Conservation (phyloP, 2,797 vertebrate species). For the Paguma larvata region DNA sequence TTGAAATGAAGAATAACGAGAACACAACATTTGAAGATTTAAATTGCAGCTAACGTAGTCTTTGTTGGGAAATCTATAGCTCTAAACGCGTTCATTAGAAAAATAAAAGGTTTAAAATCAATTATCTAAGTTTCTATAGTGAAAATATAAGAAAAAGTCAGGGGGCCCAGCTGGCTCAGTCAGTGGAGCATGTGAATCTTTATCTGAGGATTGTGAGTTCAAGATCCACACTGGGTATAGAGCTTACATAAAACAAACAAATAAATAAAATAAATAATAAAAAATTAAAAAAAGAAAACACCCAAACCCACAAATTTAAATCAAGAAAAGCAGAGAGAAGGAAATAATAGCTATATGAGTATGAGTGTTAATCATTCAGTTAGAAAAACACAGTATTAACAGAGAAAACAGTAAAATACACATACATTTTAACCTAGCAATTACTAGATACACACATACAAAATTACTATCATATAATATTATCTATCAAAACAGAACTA, state of each 20-base stretch:
- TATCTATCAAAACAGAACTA: neutral
- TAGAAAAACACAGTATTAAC: neutral
- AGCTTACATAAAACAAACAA: neutral
- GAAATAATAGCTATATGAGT: neutral
- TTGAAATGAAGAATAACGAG: conserved; percentile 36
- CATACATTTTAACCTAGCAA: neutral
- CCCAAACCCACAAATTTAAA: neutral
- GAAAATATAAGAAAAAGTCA: neutral
- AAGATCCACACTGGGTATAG: neutral
- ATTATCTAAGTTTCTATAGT: neutral
- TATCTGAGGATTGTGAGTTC: neutral
- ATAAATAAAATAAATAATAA: neutral
- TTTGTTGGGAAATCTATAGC: conserved; percentile 8
- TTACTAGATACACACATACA: neutral
- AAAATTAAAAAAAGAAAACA: neutral
- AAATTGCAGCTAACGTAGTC: neutral
- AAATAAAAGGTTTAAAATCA: neutral
- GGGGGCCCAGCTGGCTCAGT: neutral
- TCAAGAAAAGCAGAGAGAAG: neutral
- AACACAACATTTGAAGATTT: neutral
- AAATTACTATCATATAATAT: neutral
- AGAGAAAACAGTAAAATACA: conserved; percentile 42
- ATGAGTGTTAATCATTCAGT: neutral
- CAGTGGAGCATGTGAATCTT: neutral
- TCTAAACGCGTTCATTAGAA: neutral